Evolutionary conservation across 2,888 invertebrate genomes (phyloP).

Genomic region (Drosophila robusta): DNA sequence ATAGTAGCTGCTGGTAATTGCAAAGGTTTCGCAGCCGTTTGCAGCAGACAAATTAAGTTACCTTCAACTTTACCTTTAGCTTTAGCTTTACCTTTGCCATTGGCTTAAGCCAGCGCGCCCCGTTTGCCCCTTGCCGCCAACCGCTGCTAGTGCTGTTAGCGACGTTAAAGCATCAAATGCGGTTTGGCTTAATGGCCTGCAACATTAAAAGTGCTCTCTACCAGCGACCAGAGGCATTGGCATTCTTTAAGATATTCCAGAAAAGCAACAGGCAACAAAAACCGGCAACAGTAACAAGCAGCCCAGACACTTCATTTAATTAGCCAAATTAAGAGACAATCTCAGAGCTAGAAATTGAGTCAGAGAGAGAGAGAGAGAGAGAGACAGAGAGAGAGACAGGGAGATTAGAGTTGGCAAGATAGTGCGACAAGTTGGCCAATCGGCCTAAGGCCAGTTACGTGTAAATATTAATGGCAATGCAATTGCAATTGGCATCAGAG

Average conservation of each 20-base stretch:
- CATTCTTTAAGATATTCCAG: slow-evolving; percentile 24
- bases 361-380: background rate
- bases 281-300: background rate
- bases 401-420: background rate
- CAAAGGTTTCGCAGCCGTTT: slow-evolving; percentile 62
- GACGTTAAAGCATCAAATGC: slow-evolving; percentile 51
- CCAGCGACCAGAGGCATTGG: slow-evolving; percentile 19
- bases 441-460: background rate
- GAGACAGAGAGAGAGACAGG: background rate
- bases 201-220: slow-evolving; percentile 42
- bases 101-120: background rate
- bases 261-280: slow-evolving; percentile 4
- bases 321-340: slow-evolving; percentile 52
- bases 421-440: slow-evolving; percentile 1
- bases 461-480: background rate
- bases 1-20: slow-evolving; percentile 56
- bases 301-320: slow-evolving; percentile 46
- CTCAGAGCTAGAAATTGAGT: background rate
- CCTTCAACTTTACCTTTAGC: slow-evolving; percentile 28
- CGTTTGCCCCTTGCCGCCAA: background rate
- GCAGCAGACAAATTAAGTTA: slow-evolving; percentile 76
- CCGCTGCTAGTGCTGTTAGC: slow-evolving; percentile 5
- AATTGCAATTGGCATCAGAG: background rate
- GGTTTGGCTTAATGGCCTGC: slow-evolving; percentile 59
- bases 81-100: slow-evolving; percentile 12